phyloP scores from a whole-genome alignment of 1,140 invertebrate species.

The Panonychus citri region DNA sequence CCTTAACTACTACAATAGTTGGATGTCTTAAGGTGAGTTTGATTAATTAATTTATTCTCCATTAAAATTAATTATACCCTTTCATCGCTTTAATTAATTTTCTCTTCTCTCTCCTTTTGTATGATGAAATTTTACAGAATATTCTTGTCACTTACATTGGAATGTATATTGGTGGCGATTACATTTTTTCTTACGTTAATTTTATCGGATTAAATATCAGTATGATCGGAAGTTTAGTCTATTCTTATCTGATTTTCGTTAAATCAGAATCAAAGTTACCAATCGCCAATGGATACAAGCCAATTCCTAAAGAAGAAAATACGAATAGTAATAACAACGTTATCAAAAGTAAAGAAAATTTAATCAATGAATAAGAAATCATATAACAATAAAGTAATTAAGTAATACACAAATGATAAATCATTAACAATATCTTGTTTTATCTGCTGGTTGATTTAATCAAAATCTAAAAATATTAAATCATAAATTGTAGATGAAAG shows the following conservation, averaged over 20 bases:
- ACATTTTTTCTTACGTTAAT: slow-evolving; percentile 74
- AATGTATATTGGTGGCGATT: slow-evolving; percentile 93
- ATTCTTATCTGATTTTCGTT: slow-evolving; percentile 21
- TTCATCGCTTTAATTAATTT: not conserved
- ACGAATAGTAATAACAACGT: too few species aligned
- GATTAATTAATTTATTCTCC: not conserved
- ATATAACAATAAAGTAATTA: too few species aligned
- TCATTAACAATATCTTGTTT: too few species aligned
- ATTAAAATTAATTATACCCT: not conserved
- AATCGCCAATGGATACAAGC: not conserved
- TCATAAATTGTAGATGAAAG: too few species aligned
- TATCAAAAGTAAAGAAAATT: too few species aligned
- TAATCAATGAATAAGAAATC: too few species aligned
- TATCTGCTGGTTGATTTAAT: too few species aligned
- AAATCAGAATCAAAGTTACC: slow-evolving; percentile 5
- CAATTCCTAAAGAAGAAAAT: not conserved
- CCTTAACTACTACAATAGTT: slow-evolving; percentile 91
- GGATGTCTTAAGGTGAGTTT: slow-evolving; percentile 60
- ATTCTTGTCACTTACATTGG: slow-evolving; percentile 37
- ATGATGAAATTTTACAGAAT: slow-evolving; percentile 17
- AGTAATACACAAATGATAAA: too few species aligned
- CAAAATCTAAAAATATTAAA: too few species aligned
- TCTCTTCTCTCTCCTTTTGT: not conserved
- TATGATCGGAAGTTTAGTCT: slow-evolving; percentile 41
- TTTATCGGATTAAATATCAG: slow-evolving; percentile 80